Conservation (phyloP, 2,888 invertebrate genomes). For the Drosophila imparisetae region DNA sequence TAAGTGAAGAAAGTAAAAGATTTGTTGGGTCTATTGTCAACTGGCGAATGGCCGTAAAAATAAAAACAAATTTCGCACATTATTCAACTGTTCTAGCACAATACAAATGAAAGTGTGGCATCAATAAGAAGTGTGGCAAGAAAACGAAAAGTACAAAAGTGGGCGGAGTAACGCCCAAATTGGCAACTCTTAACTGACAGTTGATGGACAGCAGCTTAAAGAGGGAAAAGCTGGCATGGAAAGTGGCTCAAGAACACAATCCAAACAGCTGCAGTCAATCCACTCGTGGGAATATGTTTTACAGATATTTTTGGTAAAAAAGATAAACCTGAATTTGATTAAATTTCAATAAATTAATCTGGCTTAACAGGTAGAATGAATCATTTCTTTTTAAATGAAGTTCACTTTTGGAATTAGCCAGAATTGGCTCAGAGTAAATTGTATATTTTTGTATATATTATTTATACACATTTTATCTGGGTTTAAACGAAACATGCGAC, state of each 20-base stretch:
- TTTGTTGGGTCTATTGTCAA: conserved; percentile 59
- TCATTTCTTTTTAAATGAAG: no score
- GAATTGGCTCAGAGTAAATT: not conserved
- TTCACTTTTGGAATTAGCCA: not conserved
- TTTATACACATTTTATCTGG: not conserved
- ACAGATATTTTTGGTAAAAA: not conserved
- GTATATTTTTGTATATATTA: not conserved
- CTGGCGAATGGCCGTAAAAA: conserved; percentile 35
- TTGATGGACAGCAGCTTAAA: conserved; percentile 51
- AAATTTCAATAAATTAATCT: not conserved
- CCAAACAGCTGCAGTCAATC: conserved; percentile 1
- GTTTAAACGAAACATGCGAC: not conserved
- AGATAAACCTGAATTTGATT: not conserved
- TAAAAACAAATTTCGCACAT: conserved; percentile 61
- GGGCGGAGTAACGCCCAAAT: conserved; percentile 34
- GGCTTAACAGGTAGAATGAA: not conserved
- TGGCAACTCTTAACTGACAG: conserved; percentile 52
- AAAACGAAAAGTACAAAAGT: conserved; percentile 36
- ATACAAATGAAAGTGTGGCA: conserved; percentile 60
- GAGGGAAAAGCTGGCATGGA: conserved; percentile 42
- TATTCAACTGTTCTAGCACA: conserved; percentile 61
- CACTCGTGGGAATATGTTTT: not conserved
- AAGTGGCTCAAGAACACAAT: conserved; percentile 44
- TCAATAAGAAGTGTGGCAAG: conserved; percentile 26
- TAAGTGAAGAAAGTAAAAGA: conserved; percentile 66